Evolutionary conservation across 2,113 vertebrate species (phyloP).

Genomic region (Otus sunia): DNA sequence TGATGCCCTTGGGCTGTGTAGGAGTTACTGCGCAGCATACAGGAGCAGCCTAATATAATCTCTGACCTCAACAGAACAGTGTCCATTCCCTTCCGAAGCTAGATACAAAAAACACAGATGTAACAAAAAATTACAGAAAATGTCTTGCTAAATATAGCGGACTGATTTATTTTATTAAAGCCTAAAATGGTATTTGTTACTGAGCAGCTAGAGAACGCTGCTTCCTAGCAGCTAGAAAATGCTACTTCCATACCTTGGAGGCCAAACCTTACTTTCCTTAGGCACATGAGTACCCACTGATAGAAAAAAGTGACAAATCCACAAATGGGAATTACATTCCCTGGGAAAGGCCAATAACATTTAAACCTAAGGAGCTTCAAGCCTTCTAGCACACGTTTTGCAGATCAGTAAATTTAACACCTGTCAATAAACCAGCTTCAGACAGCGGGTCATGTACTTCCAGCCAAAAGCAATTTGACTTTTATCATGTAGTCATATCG

Average conservation of each 20-base stretch:
- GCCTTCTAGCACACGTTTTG: not conserved
- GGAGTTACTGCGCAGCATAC: not conserved
- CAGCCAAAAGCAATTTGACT: not conserved
- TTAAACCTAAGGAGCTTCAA: not conserved
- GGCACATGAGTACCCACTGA: not conserved
- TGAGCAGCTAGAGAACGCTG: not conserved
- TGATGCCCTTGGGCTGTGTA: not conserved
- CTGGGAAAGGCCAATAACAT: not conserved
- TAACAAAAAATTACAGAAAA: not conserved
- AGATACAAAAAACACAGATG: not conserved
- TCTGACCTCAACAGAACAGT: not conserved
- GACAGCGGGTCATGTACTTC: not conserved
- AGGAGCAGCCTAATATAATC: not conserved
- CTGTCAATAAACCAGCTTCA: not conserved
- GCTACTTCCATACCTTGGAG: not conserved
- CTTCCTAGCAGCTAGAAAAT: not conserved
- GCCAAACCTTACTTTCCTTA: not conserved
- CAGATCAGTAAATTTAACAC: not conserved
- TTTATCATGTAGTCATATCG: not conserved
- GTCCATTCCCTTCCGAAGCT: not conserved
- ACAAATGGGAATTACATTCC: not conserved
- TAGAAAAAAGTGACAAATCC: not conserved
- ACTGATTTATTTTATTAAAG: not conserved
- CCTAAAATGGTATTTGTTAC: not conserved
- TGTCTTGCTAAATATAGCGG: not conserved